Conservation (phyloP, 2,113 vertebrate genomes). For the Corydoras maculifer region DNA sequence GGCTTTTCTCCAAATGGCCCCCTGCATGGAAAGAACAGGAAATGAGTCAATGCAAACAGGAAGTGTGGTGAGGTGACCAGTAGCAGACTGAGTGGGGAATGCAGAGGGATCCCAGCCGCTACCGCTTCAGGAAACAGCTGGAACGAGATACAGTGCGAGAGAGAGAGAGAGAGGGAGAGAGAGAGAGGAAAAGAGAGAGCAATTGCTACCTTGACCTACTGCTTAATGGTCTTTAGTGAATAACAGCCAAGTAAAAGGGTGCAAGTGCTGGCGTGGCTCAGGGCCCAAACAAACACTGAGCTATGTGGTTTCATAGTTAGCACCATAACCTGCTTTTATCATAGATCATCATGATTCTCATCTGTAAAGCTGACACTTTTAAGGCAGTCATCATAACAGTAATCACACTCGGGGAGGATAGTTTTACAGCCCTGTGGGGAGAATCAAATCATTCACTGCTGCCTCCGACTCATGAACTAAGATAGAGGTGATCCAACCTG, state of each 20-base stretch:
- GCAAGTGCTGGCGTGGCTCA: slow-evolving; percentile 1
- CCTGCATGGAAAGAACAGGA: slow-evolving; percentile 54
- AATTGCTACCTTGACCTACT: slow-evolving; percentile 54
- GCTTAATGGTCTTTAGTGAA: slow-evolving; percentile 10
- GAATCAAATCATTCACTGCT: slow-evolving; percentile 9
- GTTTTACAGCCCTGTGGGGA: slow-evolving; percentile 18
- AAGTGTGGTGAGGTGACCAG: slow-evolving; percentile 69
- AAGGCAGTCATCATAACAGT: slow-evolving; percentile 13
- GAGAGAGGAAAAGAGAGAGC: slow-evolving; percentile 31
- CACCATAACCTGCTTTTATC: slow-evolving; percentile 7
- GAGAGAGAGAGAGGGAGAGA: slow-evolving; percentile 15
- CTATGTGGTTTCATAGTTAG: slow-evolving; percentile 16
- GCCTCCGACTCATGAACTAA: slow-evolving; percentile 4
- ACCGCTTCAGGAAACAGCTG: slow-evolving; percentile 74
- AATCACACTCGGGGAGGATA: slow-evolving; percentile 11
- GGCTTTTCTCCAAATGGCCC: slow-evolving; percentile 39
- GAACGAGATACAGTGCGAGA: slow-evolving; percentile 45
- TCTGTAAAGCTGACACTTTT: slow-evolving; percentile 16
- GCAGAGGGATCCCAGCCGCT: slow-evolving; percentile 51
- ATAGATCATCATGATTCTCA: slow-evolving; percentile 19
- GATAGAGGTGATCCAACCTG: not conserved
- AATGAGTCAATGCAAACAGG: slow-evolving; percentile 66
- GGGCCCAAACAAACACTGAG: slow-evolving; percentile 15
- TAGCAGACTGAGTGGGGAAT: slow-evolving; percentile 53
- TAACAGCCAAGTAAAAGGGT: slow-evolving; percentile 23